Conservation (phyloP, 2,888 invertebrate species). For the Ennomos fuscantarius region DNA sequence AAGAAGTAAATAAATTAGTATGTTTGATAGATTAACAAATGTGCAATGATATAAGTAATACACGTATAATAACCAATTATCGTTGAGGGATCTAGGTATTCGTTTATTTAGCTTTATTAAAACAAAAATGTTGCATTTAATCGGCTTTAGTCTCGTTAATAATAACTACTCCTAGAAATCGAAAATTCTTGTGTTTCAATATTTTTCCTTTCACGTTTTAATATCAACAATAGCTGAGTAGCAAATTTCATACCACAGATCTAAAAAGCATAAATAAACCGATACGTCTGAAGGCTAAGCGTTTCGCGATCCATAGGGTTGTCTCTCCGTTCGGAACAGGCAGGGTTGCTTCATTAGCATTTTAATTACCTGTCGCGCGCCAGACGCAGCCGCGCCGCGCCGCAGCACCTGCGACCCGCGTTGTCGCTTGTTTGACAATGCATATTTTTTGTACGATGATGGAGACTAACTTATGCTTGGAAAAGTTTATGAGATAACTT, state of each 20-base stretch:
- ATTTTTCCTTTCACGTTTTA: background rate
- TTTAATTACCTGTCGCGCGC: slow-evolving; percentile 76
- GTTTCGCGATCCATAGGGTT: slow-evolving; percentile 34
- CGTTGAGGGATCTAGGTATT: no score
- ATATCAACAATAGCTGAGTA: background rate
- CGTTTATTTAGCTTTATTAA: no score
- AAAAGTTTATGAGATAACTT: slow-evolving; percentile 16
- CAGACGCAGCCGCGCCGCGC: slow-evolving; percentile 46
- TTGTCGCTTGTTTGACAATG: slow-evolving; percentile 48
- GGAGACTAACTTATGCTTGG: slow-evolving; percentile 11
- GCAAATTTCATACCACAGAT: background rate
- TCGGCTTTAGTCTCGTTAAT: no score
- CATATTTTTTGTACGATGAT: slow-evolving; percentile 47
- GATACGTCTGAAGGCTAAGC: slow-evolving; percentile 42
- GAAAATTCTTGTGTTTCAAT: no score
- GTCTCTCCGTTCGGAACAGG: slow-evolving; percentile 45
- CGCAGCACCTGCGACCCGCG: slow-evolving; percentile 52
- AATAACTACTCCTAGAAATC: no score
- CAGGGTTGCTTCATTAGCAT: slow-evolving; percentile 67
- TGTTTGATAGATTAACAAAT: no score
- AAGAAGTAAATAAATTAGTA: background rate
- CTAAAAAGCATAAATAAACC: slow-evolving; percentile 9
- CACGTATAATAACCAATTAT: no score
- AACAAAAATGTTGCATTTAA: no score
- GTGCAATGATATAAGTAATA: no score